Evolutionary conservation across 2,888 invertebrate genomes (phyloP).

Genomic region (Pherbina coryleti): DNA sequence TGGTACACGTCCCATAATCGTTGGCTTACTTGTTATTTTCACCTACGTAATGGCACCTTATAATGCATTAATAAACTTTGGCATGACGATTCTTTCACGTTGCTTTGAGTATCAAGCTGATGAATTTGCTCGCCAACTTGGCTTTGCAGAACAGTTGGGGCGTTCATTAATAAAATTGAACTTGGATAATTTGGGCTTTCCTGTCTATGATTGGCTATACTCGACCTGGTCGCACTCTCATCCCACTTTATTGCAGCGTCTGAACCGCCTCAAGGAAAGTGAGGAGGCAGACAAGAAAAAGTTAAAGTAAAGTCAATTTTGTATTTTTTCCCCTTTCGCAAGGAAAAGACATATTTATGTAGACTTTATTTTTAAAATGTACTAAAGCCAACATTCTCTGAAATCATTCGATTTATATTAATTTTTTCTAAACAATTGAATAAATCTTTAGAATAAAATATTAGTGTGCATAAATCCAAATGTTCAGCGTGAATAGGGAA

Average conservation of each 20-base stretch:
- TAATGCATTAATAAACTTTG: constrained; percentile 87
- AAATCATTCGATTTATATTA: too few relatives aligned
- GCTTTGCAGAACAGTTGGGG: constrained; percentile 81
- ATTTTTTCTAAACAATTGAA: too few relatives aligned
- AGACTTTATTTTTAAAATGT: too few relatives aligned
- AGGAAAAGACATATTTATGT: too few relatives aligned
- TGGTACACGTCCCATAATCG: constrained; percentile 84
- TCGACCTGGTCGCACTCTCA: constrained; percentile 97
- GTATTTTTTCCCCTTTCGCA: background rate
- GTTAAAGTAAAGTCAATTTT: constrained; percentile 35
- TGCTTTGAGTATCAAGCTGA: constrained; percentile 97
- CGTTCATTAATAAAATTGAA: constrained; percentile 93
- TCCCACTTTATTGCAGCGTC: constrained; percentile 94
- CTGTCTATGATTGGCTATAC: constrained; percentile 92
- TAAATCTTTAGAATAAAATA: too few relatives aligned
- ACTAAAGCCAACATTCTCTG: too few relatives aligned
- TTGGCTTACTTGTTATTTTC: constrained; percentile 90
- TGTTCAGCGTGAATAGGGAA: too few relatives aligned
- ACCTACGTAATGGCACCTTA: constrained; percentile 94
- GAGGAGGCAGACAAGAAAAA: constrained; percentile 42
- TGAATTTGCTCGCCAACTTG: constrained; percentile 86
- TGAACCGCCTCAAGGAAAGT: constrained; percentile 71
- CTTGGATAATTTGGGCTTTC: constrained; percentile 96
- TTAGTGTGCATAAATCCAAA: too few relatives aligned
- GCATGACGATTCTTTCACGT: constrained; percentile 86